Percentiles rank a stretch among this genome's conserved stretches.
Evolutionary conservation across 92 coral and sea anemone genomes (phyloP).

Genomic region (Siderastrea radians): DNA sequence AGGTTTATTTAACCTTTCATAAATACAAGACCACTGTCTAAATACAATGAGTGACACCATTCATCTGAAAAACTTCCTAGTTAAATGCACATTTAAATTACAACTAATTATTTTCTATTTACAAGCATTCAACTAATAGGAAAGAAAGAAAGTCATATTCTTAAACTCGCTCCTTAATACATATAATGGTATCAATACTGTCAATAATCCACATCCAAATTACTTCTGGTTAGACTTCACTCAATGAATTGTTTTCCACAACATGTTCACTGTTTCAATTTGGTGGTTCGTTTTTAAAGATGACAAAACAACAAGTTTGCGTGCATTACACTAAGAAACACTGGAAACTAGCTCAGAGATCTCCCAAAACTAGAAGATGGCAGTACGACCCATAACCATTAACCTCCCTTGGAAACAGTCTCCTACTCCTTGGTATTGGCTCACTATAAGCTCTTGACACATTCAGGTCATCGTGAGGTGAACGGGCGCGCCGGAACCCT

Average conservation of each 20-base stretch:
- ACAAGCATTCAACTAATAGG: background rate
- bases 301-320: too few species aligned
- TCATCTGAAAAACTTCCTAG: background rate
- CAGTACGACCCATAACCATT: constrained; percentile 66
- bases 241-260: too few species aligned
- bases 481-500: constrained; percentile 36
- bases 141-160: background rate
- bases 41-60: background rate
- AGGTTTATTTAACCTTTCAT: constrained; percentile 13
- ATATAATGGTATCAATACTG: too few species aligned
- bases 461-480: constrained; percentile 85
- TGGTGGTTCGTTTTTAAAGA: too few species aligned
- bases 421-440: constrained; percentile 82
- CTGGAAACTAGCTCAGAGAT: too few species aligned
- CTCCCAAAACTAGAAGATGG: constrained; percentile 47
- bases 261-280: too few species aligned
- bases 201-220: too few species aligned
- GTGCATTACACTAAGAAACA: too few species aligned
- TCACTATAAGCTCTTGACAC: constrained; percentile 95
- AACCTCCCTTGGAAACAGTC: constrained; percentile 64
- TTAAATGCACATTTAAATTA: background rate
- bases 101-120: constrained; percentile 1
- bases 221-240: too few species aligned
- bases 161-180: background rate
- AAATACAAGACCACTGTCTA: constrained; percentile 6